phyloP scores from a whole-genome alignment of 2,113 vertebrate genomes.

The Austrofundulus limnaeus region DNA sequence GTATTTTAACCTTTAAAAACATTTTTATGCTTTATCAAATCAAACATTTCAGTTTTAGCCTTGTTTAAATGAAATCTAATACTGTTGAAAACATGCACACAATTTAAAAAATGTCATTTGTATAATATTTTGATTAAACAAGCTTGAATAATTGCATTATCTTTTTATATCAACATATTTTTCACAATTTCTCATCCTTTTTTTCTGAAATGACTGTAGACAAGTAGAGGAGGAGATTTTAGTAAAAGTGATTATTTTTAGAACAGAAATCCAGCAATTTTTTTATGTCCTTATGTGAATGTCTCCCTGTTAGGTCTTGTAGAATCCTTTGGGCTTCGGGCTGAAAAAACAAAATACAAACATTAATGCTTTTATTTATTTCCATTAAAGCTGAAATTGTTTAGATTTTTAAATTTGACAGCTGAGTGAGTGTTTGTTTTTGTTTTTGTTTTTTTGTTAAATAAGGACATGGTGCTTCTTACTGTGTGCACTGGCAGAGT shows the following conservation, averaged over 20 bases:
- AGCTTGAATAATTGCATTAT: too few relatives aligned
- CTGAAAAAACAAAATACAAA: constrained; percentile 54
- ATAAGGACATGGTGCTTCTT: constrained; percentile 56
- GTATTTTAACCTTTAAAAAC: too few relatives aligned
- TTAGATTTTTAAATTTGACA: neutral
- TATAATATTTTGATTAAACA: too few relatives aligned
- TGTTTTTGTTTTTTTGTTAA: constrained; percentile 2
- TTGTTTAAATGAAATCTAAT: too few relatives aligned
- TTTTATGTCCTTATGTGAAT: constrained; percentile 24
- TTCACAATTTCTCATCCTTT: too few relatives aligned
- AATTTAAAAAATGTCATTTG: too few relatives aligned
- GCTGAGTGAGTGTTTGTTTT: constrained; percentile 10
- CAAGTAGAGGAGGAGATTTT: neutral
- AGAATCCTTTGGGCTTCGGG: constrained; percentile 75
- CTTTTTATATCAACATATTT: too few relatives aligned
- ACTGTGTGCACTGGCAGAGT: constrained; percentile 77
- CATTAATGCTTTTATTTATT: too few relatives aligned
- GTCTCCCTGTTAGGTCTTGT: constrained; percentile 55
- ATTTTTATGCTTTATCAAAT: too few relatives aligned
- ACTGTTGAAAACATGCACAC: too few relatives aligned
- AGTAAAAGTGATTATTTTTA: constrained; percentile 19
- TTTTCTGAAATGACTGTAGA: neutral
- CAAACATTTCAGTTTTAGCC: too few relatives aligned
- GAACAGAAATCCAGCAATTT: constrained; percentile 12
- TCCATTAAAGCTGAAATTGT: neutral